Evolutionary conservation across 2,113 vertebrate genomes (phyloP).

Genomic region (Apteryx owenii): DNA sequence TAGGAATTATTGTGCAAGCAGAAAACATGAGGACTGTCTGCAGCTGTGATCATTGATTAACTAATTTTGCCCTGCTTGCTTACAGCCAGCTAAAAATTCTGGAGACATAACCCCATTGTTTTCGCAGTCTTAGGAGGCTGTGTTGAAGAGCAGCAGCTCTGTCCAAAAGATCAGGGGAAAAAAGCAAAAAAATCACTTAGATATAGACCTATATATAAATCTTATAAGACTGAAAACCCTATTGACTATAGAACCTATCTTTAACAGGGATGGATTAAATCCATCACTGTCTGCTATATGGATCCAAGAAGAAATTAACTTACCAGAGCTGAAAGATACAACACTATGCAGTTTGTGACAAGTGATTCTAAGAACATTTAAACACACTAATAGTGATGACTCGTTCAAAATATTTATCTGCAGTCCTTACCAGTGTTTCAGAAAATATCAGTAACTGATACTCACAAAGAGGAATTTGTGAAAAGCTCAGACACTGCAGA

Average conservation of each 20-base stretch:
- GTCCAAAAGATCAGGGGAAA: rapidly evolving
- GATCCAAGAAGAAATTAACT: neutral
- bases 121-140: neutral
- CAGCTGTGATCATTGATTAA: neutral
- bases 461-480: neutral
- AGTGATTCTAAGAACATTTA: neutral
- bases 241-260: neutral
- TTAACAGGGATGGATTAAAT: neutral
- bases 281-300: neutral
- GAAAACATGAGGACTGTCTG: neutral
- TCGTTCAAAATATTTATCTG: neutral
- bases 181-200: neutral
- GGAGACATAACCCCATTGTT: neutral
- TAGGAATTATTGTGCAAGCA: neutral
- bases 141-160: neutral
- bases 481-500: neutral
- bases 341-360: neutral
- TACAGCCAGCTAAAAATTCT: neutral
- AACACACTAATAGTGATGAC: neutral
- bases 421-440: neutral
- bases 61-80: neutral
- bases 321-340: neutral
- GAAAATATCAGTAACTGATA: neutral
- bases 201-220: neutral
- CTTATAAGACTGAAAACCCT: neutral